Evolutionary conservation across 2,113 vertebrate genomes (phyloP).

Genomic region (Nycticryphes semicollaris): DNA sequence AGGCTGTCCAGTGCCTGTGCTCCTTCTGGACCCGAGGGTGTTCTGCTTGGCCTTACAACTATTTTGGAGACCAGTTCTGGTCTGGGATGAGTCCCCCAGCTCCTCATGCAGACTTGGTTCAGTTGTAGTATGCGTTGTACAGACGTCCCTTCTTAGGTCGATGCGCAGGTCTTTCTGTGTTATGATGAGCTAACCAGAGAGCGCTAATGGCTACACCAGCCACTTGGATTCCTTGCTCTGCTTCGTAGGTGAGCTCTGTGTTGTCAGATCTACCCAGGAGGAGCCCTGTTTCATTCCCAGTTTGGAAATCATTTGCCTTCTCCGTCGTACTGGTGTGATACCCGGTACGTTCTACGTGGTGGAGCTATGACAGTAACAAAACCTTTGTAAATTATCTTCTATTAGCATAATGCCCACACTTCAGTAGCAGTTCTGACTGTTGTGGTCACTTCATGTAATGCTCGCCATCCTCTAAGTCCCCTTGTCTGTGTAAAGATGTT

Average conservation of each 20-base stretch:
- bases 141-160: background rate
- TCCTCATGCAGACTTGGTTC: background rate
- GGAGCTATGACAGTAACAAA: background rate
- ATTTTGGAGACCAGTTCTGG: background rate
- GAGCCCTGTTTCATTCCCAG: background rate
- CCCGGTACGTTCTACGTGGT: background rate
- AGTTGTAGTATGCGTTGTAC: background rate
- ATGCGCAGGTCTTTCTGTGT: background rate
- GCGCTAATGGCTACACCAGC: slow-evolving; percentile 3
- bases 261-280: background rate
- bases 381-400: background rate
- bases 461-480: background rate
- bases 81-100: background rate
- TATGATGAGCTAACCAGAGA: slow-evolving; percentile 51
- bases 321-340: background rate
- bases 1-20: background rate
- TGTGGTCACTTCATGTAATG: background rate
- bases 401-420: background rate
- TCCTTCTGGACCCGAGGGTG: background rate
- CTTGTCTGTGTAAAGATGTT: background rate
- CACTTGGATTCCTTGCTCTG: background rate
- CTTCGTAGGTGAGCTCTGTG: background rate
- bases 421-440: background rate
- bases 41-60: background rate
- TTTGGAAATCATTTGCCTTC: background rate